Evolutionary conservation across 1,140 invertebrate genomes (phyloP).

Genomic region (Plodia interpunctella): DNA sequence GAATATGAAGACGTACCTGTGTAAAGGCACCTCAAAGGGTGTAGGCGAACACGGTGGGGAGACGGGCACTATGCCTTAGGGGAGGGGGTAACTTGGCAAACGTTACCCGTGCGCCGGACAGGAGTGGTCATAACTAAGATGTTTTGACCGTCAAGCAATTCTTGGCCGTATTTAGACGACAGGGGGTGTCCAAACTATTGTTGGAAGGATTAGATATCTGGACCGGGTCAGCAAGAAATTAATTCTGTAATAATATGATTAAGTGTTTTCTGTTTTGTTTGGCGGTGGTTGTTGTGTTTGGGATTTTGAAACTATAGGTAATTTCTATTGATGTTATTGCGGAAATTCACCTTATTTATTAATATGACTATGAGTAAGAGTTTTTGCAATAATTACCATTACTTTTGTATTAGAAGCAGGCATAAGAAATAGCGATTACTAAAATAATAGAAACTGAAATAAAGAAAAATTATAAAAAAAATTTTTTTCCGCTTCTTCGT

Average conservation of each 20-base stretch:
- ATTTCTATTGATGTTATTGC: not conserved
- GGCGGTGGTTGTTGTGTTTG: not conserved
- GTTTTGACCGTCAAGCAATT: slow-evolving; percentile 74
- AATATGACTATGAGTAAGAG: too few species aligned
- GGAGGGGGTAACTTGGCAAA: slow-evolving; percentile 60
- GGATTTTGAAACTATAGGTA: not conserved
- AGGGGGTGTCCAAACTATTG: slow-evolving; percentile 62
- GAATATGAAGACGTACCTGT: not conserved
- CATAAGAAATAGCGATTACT: too few species aligned
- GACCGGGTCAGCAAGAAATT: slow-evolving; percentile 35
- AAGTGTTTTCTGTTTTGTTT: slow-evolving; percentile 24
- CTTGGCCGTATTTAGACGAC: slow-evolving; percentile 56
- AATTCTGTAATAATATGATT: slow-evolving; percentile 50
- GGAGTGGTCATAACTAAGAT: slow-evolving; percentile 74
- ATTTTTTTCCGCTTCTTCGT: too few species aligned
- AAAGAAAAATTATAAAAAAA: too few species aligned
- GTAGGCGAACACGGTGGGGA: slow-evolving; percentile 18
- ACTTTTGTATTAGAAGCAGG: too few species aligned
- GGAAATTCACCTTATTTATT: not conserved
- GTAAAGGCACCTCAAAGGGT: slow-evolving; percentile 1
- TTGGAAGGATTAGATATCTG: slow-evolving; percentile 40
- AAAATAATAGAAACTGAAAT: too few species aligned
- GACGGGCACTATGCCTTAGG: slow-evolving; percentile 45
- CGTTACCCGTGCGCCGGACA: slow-evolving; percentile 71
- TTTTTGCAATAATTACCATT: too few species aligned